Base-by-base conservation (phyloP, 92 coral and sea anemone species). In the Phenganax subtilis region DNA sequence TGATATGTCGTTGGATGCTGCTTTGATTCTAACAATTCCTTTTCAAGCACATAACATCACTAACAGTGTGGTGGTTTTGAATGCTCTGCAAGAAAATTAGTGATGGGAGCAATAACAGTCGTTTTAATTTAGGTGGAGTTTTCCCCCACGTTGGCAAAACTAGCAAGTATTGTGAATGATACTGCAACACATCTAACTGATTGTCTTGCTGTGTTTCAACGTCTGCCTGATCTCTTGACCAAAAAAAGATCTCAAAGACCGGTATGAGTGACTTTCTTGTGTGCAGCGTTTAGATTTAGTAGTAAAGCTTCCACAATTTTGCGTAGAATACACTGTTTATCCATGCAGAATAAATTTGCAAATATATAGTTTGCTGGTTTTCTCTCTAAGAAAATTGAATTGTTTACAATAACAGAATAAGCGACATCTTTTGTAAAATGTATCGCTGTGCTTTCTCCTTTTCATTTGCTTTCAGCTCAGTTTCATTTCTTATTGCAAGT, bases 81-180 rank as follows among this genome's bases (percentile, higher is more conserved):
- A 37, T 37, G 47, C 47, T 2, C 47, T 37, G 47, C 47, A 37
- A 37, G 47, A 37, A 37, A 37, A 37, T 0, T 2, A 37, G 47
- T 1, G 47, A 37, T 37, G 5, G 47, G 47, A 37, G 47, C 47
- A 37, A 37, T 37, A 37, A 37, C 47, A 37, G 5, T 37, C 47
- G 47, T 37, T 37, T 37, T 37, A 37, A 37, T 37, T 30, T 44
- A 93, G 97, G 99, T 96, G 77, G 99, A 96, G 74, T 96, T 96
- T 79, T 96, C 96, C 1, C 99, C 99, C 54, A 96, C 99, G 16
- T 79, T 96, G 57, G 84, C 90, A 57, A 96, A 96, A 78, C 96
- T 96, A 54, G 99, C 99, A 65, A 92, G 97, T 71, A 96, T 96
- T 92, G 92, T 96, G 91, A 93, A 96, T 72, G 88, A 88, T 75